Evolutionary conservation across 2,888 invertebrate genomes (phyloP), one percentile per base, ranked within the genome.

Genomic region (Zelleria hepariella): DNA sequence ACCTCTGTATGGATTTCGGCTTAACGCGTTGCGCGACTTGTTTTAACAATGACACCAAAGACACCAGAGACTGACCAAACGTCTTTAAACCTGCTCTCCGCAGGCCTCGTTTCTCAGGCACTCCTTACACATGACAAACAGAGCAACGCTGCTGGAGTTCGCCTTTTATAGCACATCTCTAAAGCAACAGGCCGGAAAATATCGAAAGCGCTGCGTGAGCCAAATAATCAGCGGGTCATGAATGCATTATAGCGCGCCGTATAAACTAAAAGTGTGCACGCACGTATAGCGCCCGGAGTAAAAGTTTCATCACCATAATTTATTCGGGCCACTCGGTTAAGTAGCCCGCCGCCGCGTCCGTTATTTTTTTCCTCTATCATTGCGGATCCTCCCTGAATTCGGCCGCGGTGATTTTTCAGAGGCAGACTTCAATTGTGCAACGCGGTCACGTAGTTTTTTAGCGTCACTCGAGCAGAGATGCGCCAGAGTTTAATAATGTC

Each of bases 291-390:
- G 74, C 78, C 75, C 74, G 69, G 75, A 76, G 78, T 78, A 76
- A 83, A 79, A 83, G 77, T 84, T 83, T 80, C 76, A 82, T 82
- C 80, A 82, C 72, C 79, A 84, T 84, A 84, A 86, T 84, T 84
- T 86, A 86, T 85, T 82, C 85, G 77, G 82, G 78, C 77, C 78
- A 76, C 76, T 77, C 73, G 63, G 67, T 68, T 65, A 69, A 79
- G 77, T 78, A 72, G 77, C 74, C 75, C 72, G 66, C 71, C 73
- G 75, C 71, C 72, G 73, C 67, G 65, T 61, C 63, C 69, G 71
- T 77, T 78, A 77, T 78, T 83, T 84, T 74, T 86, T 79, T 74
- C 77, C 79, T 78, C 80, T 78, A 80, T 78, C 78, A 74, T 73
- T 73, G 72, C 70, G 72, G 69, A 75, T 78, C 72, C 75, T 73